Evolutionary conservation across 2,888 invertebrate species (phyloP).

Genomic region (Polyploca ridens): DNA sequence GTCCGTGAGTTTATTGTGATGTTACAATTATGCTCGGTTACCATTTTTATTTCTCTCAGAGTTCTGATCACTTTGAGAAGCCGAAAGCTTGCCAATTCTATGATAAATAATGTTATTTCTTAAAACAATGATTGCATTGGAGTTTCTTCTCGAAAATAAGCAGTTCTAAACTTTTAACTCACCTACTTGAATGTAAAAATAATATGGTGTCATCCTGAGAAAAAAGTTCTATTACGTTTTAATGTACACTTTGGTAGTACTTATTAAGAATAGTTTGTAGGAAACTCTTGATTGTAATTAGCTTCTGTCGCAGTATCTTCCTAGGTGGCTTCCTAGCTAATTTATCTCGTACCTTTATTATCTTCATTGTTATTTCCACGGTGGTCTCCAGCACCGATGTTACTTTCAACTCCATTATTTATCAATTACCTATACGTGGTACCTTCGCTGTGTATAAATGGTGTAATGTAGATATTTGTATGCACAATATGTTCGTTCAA

Average conservation of each 20-base stretch:
- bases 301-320: no score
- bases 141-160: no score
- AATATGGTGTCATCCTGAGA: no score
- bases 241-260: no score
- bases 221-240: no score
- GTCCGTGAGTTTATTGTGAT: slow-evolving; percentile 37
- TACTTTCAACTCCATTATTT: slow-evolving; percentile 7
- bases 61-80: not conserved
- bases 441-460: not conserved
- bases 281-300: no score
- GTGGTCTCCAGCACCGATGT: not conserved
- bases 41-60: not conserved
- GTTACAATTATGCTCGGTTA: slow-evolving; percentile 32
- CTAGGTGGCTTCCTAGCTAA: not conserved
- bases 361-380: not conserved
- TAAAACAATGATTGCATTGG: no score
- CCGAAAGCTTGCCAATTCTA: not conserved
- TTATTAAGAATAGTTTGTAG: no score
- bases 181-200: no score
- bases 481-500: not conserved
- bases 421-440: slow-evolving; percentile 17
- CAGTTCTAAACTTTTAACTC: no score
- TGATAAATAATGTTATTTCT: not conserved
- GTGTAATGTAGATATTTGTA: slow-evolving; percentile 5
- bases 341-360: not conserved